Conservation (phyloP, 2,797 vertebrate species). For the Myripristis murdjan region DNA sequence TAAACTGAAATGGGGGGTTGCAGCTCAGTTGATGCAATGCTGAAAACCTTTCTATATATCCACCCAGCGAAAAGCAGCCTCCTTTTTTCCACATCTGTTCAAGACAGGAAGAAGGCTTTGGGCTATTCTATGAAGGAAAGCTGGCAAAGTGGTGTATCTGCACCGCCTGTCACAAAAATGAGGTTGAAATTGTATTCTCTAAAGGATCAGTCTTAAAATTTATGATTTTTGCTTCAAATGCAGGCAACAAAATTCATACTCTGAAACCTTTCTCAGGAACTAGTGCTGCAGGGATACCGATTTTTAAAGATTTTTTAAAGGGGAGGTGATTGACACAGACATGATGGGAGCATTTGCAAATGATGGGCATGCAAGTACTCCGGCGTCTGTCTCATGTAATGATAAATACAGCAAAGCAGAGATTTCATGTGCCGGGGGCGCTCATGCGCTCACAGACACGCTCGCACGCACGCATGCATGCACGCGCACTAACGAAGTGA, state of each 20-base stretch:
- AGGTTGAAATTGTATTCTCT: constrained; percentile 22
- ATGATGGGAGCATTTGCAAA: constrained; percentile 43
- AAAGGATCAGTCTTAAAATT: constrained; percentile 27
- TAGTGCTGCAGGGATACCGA: constrained; percentile 32
- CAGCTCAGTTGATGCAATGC: constrained; percentile 49
- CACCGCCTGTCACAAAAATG: constrained; percentile 18
- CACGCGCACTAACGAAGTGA: constrained; percentile 27
- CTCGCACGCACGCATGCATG: constrained; percentile 5
- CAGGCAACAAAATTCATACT: constrained; percentile 35
- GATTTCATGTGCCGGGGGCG: constrained; percentile 12
- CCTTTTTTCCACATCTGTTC: constrained; percentile 31
- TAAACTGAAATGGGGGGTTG: constrained; percentile 40
- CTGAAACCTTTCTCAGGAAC: constrained; percentile 44
- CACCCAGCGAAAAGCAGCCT: constrained; percentile 21
- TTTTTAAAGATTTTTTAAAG: constrained; percentile 27
- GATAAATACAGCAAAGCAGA: constrained; percentile 38
- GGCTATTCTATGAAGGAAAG: constrained; percentile 24
- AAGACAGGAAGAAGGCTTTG: constrained; percentile 39
- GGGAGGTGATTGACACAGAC: constrained; percentile 52
- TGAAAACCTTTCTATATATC: constrained; percentile 41
- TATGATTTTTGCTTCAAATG: constrained; percentile 27
- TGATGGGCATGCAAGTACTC: constrained; percentile 27
- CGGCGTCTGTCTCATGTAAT: constrained; percentile 30
- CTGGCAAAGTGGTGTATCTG: constrained; percentile 27
- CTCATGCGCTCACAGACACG: constrained; percentile 7